These are phyloP conservation scores for Cremastinae sp. DNA, from an alignment of 2,888 invertebrate species.

Conservation along the genomic window DNA sequence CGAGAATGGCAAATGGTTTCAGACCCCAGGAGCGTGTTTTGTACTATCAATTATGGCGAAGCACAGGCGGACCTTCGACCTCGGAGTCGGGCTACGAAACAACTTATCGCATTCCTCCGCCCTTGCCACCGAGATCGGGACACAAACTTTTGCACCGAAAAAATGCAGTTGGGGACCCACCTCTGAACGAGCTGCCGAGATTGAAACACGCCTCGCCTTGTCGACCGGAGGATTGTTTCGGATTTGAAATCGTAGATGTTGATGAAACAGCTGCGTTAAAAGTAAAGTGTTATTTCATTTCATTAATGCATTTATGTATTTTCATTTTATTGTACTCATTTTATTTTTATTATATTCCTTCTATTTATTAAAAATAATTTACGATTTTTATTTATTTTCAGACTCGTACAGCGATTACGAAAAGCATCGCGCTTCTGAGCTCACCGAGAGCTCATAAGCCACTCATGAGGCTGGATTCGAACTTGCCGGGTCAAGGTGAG, in stretches of 20 bases:
- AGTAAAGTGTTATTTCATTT: constrained; percentile 67
- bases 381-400: constrained; percentile 58
- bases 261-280: constrained; percentile 83
- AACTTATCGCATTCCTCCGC: constrained; percentile 79
- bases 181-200: constrained; percentile 86
- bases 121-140: constrained; percentile 86
- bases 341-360: no score
- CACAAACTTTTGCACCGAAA: constrained; percentile 90
- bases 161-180: constrained; percentile 81
- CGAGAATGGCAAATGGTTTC: constrained; percentile 68
- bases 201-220: constrained; percentile 83
- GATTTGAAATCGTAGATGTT: constrained; percentile 91
- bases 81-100: constrained; percentile 73
- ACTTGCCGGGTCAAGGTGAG: constrained; percentile 81
- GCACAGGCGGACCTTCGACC: constrained; percentile 75
- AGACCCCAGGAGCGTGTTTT: constrained; percentile 74
- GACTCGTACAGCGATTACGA: constrained; percentile 77
- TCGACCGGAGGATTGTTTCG: constrained; percentile 88
- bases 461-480: constrained; percentile 71
- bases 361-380: background rate
- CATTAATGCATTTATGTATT: no score
- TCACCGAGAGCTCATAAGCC: constrained; percentile 82
- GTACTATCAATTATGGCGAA: constrained; percentile 78
- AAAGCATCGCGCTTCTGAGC: constrained; percentile 76
- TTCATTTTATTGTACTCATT: no score